phyloP scores from a whole-genome alignment of 1,140 invertebrate species.

The Pogonomyrmex barbatus region DNA sequence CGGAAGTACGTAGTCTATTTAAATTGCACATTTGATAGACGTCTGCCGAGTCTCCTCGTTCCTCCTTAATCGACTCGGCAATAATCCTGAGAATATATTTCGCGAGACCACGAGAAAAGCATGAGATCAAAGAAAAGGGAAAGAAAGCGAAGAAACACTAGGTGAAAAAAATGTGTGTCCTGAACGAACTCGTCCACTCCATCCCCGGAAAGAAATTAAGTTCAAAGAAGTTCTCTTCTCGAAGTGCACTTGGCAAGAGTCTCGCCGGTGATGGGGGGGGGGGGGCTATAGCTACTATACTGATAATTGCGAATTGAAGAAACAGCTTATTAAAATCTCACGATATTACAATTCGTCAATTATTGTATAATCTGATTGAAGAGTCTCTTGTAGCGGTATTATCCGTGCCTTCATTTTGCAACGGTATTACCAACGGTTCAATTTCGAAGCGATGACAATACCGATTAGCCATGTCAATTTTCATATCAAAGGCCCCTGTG shows the following conservation, averaged over 20 bases:
- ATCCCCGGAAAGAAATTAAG: not conserved
- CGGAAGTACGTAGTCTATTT: conserved; percentile 60
- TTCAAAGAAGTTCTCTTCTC: not conserved
- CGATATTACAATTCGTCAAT: not conserved
- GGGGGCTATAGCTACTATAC: not conserved
- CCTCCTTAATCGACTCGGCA: conserved; percentile 32
- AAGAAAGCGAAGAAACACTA: not conserved
- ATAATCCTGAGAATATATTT: conserved; percentile 23
- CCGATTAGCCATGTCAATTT: conserved; percentile 27
- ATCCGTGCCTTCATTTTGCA: not conserved
- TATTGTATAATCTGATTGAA: conserved; percentile 1
- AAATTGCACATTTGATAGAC: conserved; percentile 50
- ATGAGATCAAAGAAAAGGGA: not conserved
- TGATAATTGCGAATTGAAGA: conserved; percentile 11
- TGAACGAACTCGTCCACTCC: not conserved
- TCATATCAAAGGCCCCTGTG: conserved; percentile 30
- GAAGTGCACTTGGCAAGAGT: not conserved
- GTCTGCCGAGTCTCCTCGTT: conserved; percentile 14
- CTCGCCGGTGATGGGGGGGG: not conserved
- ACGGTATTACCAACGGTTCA: not conserved
- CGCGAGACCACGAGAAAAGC: not conserved
- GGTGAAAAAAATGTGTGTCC: not conserved
- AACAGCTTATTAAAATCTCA: not conserved
- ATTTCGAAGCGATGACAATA: not conserved
- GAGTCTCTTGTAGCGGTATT: not conserved